Conservation (phyloP, 2,888 invertebrate genomes). For the Synergus japonicus region DNA sequence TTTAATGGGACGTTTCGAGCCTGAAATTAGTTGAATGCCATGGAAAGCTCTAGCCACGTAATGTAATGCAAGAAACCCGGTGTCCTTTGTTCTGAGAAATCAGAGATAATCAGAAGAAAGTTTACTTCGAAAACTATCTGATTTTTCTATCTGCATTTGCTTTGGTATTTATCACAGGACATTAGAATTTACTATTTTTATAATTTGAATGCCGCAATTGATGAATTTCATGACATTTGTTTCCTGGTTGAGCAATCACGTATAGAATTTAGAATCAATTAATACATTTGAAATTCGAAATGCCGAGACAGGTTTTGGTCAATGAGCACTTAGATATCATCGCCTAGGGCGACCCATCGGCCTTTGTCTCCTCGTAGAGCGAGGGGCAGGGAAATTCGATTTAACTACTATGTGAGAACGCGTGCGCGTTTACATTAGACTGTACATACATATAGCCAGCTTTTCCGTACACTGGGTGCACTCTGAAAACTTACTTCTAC, state of each 20-base stretch:
- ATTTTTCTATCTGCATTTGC: not conserved
- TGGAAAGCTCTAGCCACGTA: constrained; percentile 74
- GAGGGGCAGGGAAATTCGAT: constrained; percentile 65
- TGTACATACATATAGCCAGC: constrained; percentile 42
- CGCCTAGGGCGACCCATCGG: constrained; percentile 66
- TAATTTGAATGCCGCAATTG: not conserved
- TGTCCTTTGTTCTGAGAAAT: constrained; percentile 51
- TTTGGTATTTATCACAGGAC: no score
- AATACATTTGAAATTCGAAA: not conserved
- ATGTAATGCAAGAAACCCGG: constrained; percentile 62
- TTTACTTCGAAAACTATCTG: constrained; percentile 50
- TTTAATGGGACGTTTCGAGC: constrained; percentile 77
- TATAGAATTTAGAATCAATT: not conserved
- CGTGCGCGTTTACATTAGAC: constrained; percentile 49
- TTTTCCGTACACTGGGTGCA: not conserved
- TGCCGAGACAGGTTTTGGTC: constrained; percentile 5
- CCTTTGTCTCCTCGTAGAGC: constrained; percentile 69
- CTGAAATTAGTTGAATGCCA: constrained; percentile 77
- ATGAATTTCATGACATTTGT: not conserved
- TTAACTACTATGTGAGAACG: constrained; percentile 64
- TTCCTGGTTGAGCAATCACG: not conserved
- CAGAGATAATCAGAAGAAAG: constrained; percentile 42
- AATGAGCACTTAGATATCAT: constrained; percentile 66
- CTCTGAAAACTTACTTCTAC: not conserved
- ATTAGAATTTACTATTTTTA: no score